Base-by-base conservation (phyloP, 2,113 vertebrate genomes). In the Porphyrio hochstetteri region DNA sequence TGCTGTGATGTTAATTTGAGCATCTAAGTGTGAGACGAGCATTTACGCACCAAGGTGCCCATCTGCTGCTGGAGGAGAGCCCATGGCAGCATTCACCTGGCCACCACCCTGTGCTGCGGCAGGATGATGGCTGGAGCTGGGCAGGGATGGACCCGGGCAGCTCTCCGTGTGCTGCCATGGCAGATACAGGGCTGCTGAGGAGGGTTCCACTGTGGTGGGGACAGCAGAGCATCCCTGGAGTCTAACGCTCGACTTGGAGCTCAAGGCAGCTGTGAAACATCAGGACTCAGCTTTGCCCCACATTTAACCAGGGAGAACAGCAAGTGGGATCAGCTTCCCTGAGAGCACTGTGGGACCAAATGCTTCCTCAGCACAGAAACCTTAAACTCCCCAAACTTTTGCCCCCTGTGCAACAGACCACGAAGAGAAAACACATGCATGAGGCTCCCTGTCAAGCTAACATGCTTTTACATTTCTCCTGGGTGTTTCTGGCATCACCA, bases 271-370 rank as follows among this genome's bases (percentile, higher is more conserved):
- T 92, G 36, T 27, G 75, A 40, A 85, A 85, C 36, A 35, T 38
- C 68, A 40, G 55, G 21, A 78, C 55, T 44, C 25, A 21, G 55
- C 52, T 84, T 70, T 23, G 29, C 3, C 13, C n/a, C 36, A 67
- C n/a, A 12, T 15, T 87, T 72, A 82, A 68, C 16, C 57, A 31
- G 16, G 15, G 18, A 67, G 25, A 82, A 33, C 0, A 8, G 12
- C 44, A 46, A 68, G 40, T 14, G 35, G 20, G 20, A 38, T 76
- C 75, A 72, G 46, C 25, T 64, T 63, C 56, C 46, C 35, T 8
- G 24, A 63, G 1, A 10, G 36, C 65, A 91, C 9, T 0, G 0
- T 9, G 36, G 31, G 52, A 83, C 46, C n/a, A 64, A 63, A 38
- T 0, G 1, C 6, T 16, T 40, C 35, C 68, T 84, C 24, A 72